phyloP scores from a whole-genome alignment of 2,113 vertebrate species.

The Clarias macrocephalus region DNA sequence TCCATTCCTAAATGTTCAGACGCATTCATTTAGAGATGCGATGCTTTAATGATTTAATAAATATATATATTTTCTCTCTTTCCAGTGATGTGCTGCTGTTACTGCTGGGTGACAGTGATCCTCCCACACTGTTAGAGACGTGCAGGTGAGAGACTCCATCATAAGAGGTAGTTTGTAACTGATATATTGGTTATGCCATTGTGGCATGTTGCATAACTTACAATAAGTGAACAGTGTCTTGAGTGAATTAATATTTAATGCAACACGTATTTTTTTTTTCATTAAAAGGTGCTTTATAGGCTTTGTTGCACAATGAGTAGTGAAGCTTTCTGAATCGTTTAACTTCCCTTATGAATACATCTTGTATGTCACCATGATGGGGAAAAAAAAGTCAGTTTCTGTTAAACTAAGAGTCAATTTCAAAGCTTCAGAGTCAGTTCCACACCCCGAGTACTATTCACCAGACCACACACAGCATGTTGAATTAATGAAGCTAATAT shows the following conservation, averaged over 20 bases:
- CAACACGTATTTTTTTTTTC: neutral
- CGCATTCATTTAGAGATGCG: neutral
- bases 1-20: neutral
- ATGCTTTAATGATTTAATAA: neutral
- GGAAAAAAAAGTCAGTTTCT: neutral
- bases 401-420: neutral
- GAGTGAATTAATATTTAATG: neutral
- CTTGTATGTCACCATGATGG: neutral
- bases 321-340: neutral
- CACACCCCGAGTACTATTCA: neutral
- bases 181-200: neutral
- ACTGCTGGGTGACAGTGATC: conserved; percentile 87
- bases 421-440: neutral
- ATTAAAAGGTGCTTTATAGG: neutral
- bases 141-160: conserved; percentile 76
- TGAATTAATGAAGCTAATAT: neutral
- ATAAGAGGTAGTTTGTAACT: neutral
- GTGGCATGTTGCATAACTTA: neutral
- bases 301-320: neutral
- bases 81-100: conserved; percentile 84
- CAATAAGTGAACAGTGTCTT: neutral
- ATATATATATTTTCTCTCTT: neutral
- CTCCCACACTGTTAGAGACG: conserved; percentile 91
- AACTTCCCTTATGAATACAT: neutral
- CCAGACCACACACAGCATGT: neutral